A percentile compares a stretch with the other conserved stretches of the same genome.
These are phyloP conservation scores for Brachyhypopomus gauderio DNA, from an alignment of 2,113 vertebrate species.

Conservation along the genomic window DNA sequence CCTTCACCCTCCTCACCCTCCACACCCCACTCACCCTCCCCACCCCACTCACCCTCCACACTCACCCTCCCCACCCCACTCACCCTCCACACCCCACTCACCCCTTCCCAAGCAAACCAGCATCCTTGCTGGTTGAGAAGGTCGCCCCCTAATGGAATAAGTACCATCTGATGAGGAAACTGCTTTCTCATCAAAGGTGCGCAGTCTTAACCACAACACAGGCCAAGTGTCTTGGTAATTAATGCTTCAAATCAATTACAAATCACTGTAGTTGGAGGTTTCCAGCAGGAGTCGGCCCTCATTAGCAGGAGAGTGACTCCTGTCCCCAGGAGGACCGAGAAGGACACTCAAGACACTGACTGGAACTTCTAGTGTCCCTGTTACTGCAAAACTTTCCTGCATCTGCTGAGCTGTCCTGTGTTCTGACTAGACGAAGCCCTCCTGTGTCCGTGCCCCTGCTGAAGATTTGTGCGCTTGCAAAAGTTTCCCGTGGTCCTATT, in stretches of 20 bases:
- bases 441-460: not conserved
- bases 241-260: constrained; percentile 81
- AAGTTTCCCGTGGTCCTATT: not conserved
- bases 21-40: too few species aligned
- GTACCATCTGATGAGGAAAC: constrained; percentile 68
- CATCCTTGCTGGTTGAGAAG: constrained; percentile 68
- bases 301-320: constrained; percentile 71
- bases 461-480: not conserved
- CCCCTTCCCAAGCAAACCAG: too few species aligned
- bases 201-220: constrained; percentile 80
- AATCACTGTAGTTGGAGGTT: constrained; percentile 78
- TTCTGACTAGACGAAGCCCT: not conserved
- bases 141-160: constrained; percentile 75
- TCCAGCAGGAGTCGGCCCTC: constrained; percentile 73
- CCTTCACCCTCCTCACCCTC: too few species aligned
- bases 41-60: too few species aligned
- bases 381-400: not conserved
- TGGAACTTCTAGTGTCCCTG: not conserved
- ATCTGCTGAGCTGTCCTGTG: too few species aligned
- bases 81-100: too few species aligned
- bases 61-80: too few species aligned
- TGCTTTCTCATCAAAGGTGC: constrained; percentile 68
- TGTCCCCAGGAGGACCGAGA: constrained; percentile 59
- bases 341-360: not conserved
- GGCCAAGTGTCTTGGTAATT: constrained; percentile 76